Conservation (phyloP, 37 sponge, comb jelly and placozoan species). For the Ianthella basta region DNA sequence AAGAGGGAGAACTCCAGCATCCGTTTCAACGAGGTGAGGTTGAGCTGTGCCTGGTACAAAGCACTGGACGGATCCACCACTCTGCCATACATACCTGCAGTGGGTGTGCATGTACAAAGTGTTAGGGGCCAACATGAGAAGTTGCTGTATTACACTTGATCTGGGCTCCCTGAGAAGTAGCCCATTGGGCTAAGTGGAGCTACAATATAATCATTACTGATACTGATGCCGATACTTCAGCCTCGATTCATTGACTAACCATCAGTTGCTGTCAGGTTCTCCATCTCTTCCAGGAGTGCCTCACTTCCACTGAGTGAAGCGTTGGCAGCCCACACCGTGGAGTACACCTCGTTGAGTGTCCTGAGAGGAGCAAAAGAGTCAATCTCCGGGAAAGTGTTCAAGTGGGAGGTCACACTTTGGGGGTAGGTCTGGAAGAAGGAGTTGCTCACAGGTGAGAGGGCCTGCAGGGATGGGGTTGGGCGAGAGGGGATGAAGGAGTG, state of each 20-base stretch:
- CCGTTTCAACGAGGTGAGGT: not conserved
- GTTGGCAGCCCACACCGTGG: constrained; percentile 15
- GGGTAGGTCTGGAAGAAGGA: not conserved
- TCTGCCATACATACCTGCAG: not conserved
- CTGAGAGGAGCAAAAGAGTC: constrained; percentile 20
- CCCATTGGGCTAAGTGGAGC: too few species aligned
- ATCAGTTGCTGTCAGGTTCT: not conserved
- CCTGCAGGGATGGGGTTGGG: not conserved
- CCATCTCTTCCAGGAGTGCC: not conserved
- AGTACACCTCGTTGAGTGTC: constrained; percentile 3
- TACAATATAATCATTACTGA: too few species aligned
- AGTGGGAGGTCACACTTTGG: not conserved
- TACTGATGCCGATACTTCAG: too few species aligned
- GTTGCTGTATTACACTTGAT: too few species aligned
- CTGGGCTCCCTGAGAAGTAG: too few species aligned
- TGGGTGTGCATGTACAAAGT: too few species aligned
- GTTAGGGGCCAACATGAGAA: too few species aligned
- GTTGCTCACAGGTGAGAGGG: constrained; percentile 1
- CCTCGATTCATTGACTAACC: not conserved
- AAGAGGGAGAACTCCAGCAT: not conserved
- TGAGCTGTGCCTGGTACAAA: not conserved
- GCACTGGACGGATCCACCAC: not conserved
- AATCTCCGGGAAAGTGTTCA: not conserved
- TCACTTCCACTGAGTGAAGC: not conserved
- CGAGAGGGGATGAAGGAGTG: not conserved